Conservation (phyloP, 2,113 vertebrate genomes). For the Bucco capensis region DNA sequence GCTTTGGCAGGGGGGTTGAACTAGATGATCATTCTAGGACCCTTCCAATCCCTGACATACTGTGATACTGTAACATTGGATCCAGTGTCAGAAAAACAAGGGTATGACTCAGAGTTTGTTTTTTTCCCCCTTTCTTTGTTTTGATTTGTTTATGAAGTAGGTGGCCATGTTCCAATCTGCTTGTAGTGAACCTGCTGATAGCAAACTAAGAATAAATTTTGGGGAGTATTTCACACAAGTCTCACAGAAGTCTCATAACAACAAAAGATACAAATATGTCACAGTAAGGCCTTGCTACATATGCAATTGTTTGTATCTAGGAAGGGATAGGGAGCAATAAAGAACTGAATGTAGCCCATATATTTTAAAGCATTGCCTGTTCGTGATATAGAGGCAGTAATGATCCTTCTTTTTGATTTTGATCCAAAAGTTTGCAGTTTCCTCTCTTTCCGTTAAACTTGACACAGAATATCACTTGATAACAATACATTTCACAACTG, state of each 20-base stretch:
- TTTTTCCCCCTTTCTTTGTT: background rate
- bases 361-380: background rate
- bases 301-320: background rate
- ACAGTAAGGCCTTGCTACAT: background rate
- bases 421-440: background rate
- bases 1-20: too few species aligned
- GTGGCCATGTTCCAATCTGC: background rate
- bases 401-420: background rate
- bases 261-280: background rate
- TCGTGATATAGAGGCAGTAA: background rate
- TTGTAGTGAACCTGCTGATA: background rate
- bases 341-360: background rate
- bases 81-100: background rate
- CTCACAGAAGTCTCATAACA: slow-evolving; percentile 3
- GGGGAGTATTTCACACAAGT: background rate
- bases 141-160: background rate
- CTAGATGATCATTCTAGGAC: too few species aligned
- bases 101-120: background rate
- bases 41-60: too few species aligned
- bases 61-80: background rate
- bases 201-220: background rate
- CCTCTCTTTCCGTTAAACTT: background rate
- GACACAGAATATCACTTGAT: background rate
- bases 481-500: background rate
- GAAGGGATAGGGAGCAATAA: background rate